A percentile compares a stretch with the other conserved stretches of the same genome.
phyloP scores from a whole-genome alignment of 1,140 invertebrate genomes.

The Mylabris phalerata region DNA sequence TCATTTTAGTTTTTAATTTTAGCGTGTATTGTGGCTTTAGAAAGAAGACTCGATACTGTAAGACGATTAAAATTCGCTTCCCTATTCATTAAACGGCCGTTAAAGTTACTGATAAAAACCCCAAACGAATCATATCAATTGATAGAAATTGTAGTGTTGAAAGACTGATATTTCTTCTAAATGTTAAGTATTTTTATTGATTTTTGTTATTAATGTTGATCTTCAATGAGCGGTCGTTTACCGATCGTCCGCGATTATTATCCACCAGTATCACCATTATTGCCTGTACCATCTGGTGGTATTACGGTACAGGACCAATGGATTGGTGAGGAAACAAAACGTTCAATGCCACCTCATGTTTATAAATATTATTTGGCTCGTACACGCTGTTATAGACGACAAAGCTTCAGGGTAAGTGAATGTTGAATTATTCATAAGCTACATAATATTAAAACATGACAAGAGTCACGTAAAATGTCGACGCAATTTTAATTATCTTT shows the following conservation, averaged over 20 bases:
- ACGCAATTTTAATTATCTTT: conserved; percentile 1
- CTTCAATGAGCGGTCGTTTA: conserved; percentile 28
- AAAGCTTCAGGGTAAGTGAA: conserved; percentile 52
- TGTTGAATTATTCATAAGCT: conserved; percentile 9
- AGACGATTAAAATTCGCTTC: no score
- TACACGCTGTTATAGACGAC: conserved; percentile 48
- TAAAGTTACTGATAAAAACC: no score
- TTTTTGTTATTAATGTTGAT: not conserved
- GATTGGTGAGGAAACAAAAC: conserved; percentile 62
- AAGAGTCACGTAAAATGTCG: conserved; percentile 5
- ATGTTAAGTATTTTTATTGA: no score
- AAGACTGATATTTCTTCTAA: no score
- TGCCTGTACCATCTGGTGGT: conserved; percentile 38
- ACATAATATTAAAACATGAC: conserved; percentile 12
- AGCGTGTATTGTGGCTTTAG: no score
- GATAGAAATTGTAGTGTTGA: no score
- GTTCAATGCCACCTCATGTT: conserved; percentile 56
- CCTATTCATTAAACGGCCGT: no score
- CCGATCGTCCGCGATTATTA: conserved; percentile 32
- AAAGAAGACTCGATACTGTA: no score
- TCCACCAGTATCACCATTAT: conserved; percentile 34
- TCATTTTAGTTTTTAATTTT: no score
- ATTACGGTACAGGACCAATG: conserved; percentile 44
- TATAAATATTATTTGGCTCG: conserved; percentile 61
- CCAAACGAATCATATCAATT: no score